A percentile compares a stretch with the other conserved stretches of the same genome.
phyloP scores from a whole-genome alignment of 1,140 invertebrate genomes.

The Homarus americanus region DNA sequence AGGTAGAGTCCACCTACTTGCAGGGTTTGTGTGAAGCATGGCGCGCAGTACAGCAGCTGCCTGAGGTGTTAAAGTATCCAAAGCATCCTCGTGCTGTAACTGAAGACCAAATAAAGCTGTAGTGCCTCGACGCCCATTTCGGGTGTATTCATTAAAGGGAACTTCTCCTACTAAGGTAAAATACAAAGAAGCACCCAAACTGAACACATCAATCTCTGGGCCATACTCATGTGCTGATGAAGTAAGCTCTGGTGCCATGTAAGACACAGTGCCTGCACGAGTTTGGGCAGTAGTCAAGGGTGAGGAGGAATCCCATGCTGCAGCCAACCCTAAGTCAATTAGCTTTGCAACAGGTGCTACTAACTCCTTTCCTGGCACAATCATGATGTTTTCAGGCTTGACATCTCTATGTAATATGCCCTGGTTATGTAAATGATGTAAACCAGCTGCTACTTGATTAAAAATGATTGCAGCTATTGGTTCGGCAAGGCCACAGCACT shows the following conservation, averaged over 20 bases:
- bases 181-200: constrained; percentile 34
- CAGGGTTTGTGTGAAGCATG: constrained; percentile 35
- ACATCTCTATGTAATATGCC: constrained; percentile 45
- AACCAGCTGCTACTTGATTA: constrained; percentile 41
- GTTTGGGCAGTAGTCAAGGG: constrained; percentile 24
- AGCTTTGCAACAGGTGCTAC: constrained; percentile 27
- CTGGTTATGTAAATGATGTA: constrained; percentile 35
- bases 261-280: constrained; percentile 32
- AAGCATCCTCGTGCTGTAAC: constrained; percentile 32
- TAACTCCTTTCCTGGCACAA: not conserved
- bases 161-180: constrained; percentile 23
- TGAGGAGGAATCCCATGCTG: constrained; percentile 19
- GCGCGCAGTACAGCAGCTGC: constrained; percentile 18
- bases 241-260: constrained; percentile 40
- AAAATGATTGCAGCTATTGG: constrained; percentile 11
- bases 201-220: constrained; percentile 38
- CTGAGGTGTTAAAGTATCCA: constrained; percentile 22
- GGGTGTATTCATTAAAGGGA: constrained; percentile 23
- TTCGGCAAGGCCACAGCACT: constrained; percentile 9
- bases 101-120: constrained; percentile 38
- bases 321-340: constrained; percentile 34
- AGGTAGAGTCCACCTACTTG: constrained; percentile 10
- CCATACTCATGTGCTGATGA: constrained; percentile 31
- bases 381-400: constrained; percentile 42
- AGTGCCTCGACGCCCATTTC: constrained; percentile 27